Evolutionary conservation across 2,797 vertebrate species (phyloP).

Genomic region (Myioborus melanocephalus): DNA sequence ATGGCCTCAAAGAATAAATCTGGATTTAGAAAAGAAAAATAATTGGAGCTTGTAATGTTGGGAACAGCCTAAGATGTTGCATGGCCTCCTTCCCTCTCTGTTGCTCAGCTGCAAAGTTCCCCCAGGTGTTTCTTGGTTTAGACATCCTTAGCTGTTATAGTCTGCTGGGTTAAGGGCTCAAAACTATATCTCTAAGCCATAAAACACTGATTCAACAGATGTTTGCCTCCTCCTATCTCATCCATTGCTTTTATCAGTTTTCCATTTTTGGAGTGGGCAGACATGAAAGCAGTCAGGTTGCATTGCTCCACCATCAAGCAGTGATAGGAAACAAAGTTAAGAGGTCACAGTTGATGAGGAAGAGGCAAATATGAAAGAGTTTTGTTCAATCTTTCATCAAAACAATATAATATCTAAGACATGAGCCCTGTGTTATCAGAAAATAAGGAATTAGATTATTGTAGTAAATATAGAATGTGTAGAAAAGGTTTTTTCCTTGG

Average conservation of each 20-base stretch:
- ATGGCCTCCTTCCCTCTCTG: background rate
- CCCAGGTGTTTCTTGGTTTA: background rate
- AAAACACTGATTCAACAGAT: background rate
- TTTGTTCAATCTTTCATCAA: background rate
- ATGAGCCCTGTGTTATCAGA: background rate
- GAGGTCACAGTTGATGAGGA: background rate
- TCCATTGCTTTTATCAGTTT: background rate
- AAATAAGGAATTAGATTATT: background rate
- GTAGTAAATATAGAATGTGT: background rate
- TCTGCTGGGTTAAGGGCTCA: background rate
- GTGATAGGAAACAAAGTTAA: background rate
- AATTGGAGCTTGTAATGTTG: background rate
- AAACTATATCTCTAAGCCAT: background rate
- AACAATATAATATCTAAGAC: background rate
- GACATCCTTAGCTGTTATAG: background rate
- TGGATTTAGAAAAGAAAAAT: background rate
- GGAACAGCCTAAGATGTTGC: background rate
- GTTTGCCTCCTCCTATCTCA: background rate
- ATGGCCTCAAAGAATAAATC: constrained; percentile 20
- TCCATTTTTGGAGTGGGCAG: background rate
- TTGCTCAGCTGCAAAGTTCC: background rate
- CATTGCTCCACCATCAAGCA: background rate
- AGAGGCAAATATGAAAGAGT: background rate
- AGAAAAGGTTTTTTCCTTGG: background rate
- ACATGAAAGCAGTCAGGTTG: background rate